Base-by-base conservation (phyloP, 2,797 vertebrate species). In the Myotis daubentonii region DNA sequence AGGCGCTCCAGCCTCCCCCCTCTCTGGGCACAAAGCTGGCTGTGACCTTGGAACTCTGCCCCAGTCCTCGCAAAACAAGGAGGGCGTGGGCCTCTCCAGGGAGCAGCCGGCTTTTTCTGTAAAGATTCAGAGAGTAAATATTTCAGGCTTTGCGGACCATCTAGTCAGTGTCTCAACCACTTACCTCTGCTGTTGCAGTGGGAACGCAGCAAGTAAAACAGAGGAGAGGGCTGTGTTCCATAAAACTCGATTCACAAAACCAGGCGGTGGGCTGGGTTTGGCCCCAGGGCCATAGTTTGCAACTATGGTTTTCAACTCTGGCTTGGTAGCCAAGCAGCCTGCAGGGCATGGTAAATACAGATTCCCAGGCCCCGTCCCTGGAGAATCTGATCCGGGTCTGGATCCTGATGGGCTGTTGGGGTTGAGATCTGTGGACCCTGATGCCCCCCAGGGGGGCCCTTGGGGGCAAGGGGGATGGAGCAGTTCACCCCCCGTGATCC, bases 381-480 rank as follows among this genome's bases (percentile, higher is more conserved):
- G 23, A 81, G 80, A 36, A 19, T 33, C 84, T 72, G 30, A 47
- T 6, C 15, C 6, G 20, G 47, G 16, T 44, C 22, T 62, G 44
- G 28, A 10, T 49, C n/a, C 70, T 1, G 20, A 51, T 5, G 25
- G 13, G 15, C 23, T 28, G 0, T 41, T 60, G 49, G 47, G 55
- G 30, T 0, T 65, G 74, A 92, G 4, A 62, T 6, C 20, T 25
- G 25, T 87, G 36, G n/a, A 9, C 49, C 16, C 33, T 20, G 17
- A 71, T 38, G 10, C n/a, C 25, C 10, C 44, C 2, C 3, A 6
- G 57, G 38, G 75, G 25, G 66, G 33, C 5, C 33, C n/a, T 75
- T 0, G 0, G 23, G 23, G 19, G 6, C 28, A n/a, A 16, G 2
- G 9, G 80, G 3, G 38, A 47, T 0, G 0, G 0, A 2, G 1